Conservation (phyloP, 2,888 invertebrate species). For the Balanococcus diminutus region DNA sequence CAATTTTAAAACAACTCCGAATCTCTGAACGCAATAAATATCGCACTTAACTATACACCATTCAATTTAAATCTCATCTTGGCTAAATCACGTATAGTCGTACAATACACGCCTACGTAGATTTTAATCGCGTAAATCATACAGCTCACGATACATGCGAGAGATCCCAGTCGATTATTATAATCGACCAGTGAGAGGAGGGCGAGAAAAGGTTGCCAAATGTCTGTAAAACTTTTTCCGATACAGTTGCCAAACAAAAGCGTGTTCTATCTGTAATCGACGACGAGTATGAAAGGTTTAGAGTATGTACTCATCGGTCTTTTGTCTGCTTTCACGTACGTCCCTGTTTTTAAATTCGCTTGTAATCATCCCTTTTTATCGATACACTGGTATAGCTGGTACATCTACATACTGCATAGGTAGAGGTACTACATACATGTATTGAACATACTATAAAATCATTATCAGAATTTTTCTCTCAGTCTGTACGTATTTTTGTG, state of each 20-base stretch:
- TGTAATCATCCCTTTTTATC: background rate
- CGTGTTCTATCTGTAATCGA: slow-evolving; percentile 17
- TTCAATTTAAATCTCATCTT: background rate
- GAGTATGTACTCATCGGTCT: background rate
- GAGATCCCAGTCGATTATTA: background rate
- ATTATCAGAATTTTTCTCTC: background rate
- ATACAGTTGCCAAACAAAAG: background rate
- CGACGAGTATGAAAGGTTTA: background rate
- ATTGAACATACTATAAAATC: background rate
- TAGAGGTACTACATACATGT: no score
- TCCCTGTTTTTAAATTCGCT: background rate
- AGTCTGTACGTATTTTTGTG: background rate
- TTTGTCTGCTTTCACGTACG: background rate
- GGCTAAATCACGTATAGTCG: background rate
- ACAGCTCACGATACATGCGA: background rate
- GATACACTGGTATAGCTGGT: background rate
- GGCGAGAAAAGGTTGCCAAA: background rate
- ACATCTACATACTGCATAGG: no score
- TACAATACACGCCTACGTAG: background rate
- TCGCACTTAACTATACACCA: background rate
- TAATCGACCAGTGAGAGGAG: background rate
- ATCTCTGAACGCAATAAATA: background rate
- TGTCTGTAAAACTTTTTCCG: background rate
- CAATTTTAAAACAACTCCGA: background rate
- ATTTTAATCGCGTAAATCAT: background rate